Evolutionary conservation across 2,888 invertebrate species (phyloP), one percentile per base, ranked within the genome.

Genomic region (Pammene aurita): DNA sequence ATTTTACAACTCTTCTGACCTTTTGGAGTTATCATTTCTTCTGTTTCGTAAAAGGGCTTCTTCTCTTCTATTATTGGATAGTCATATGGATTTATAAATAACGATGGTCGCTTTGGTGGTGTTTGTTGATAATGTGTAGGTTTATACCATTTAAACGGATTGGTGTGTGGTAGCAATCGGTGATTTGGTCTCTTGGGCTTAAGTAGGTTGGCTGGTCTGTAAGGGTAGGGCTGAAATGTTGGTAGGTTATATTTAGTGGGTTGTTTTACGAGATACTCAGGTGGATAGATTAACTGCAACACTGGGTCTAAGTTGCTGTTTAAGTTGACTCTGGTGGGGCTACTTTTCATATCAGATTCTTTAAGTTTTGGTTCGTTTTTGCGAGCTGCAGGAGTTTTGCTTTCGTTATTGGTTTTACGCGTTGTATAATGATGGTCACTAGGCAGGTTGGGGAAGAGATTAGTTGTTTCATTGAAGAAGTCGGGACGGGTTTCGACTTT

Each of bases 391-490:
- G 60, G 48, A 38, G 57, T 7, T 11, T 42, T 34, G 1, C 55
- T 55, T n/a, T 69, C 55, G 38, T 54, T 14, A 41, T 50, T 48
- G 58, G 26, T 26, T 26, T 67, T 63, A 16, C 13, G 50, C 57
- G 10, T 72, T 26, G 58, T 58, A 18, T 64, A 67, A 58, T 44
- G 70, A 6, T 73, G 58, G 38, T 78, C 75, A 26, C 60, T 55
- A 38, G 79, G 75, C 64, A 87, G 77, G 72, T 84, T 77, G 1
- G 84, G 79, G 48, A 90, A 90, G 0, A 91, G 71, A 62, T 69
- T 79, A 13, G 76, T 75, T 1, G 87, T 89, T 79, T 91, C 91
- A 46, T 85, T 82, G 46, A 91, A 87, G 0, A 90, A 65, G 66
- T 89, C 78, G n/a, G 78, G 78, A 10, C 61, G 71, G 11, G 13